phyloP scores from a whole-genome alignment of 2,113 vertebrate genomes.

The Anas platyrhynchos region DNA sequence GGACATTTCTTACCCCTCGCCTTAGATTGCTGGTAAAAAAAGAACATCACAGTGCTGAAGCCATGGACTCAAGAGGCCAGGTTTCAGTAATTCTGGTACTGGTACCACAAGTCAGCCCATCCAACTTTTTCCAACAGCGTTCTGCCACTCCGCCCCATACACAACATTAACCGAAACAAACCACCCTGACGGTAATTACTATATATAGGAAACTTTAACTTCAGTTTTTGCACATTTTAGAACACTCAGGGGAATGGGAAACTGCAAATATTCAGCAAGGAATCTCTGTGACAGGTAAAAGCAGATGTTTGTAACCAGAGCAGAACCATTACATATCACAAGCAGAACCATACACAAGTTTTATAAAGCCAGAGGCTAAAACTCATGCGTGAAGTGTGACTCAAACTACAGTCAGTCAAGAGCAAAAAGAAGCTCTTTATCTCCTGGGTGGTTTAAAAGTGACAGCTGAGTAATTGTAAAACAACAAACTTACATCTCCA shows the following conservation, averaged over 20 bases:
- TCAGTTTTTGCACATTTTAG: not conserved
- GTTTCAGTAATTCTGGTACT: not conserved
- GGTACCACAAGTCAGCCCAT: not conserved
- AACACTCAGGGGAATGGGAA: not conserved
- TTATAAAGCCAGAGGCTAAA: not conserved
- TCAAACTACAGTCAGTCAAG: not conserved
- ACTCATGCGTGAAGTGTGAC: not conserved
- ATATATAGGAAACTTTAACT: not conserved
- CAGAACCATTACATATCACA: not conserved
- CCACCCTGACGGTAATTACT: not conserved
- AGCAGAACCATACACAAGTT: not conserved
- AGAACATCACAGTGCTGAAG: not conserved
- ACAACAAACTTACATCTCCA: not conserved
- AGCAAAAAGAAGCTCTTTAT: not conserved
- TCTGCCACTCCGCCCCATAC: not conserved
- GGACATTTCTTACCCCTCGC: not conserved
- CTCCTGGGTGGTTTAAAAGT: not conserved
- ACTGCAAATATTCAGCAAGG: not conserved
- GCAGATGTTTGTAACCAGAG: not conserved
- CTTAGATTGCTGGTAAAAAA: not conserved
- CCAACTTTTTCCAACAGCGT: not conserved
- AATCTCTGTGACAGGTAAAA: not conserved
- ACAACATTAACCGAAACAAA: not conserved
- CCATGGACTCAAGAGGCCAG: not conserved
- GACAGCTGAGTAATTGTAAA: not conserved